phyloP scores from a whole-genome alignment of 2,888 invertebrate genomes.

The Nowickia ferox region DNA sequence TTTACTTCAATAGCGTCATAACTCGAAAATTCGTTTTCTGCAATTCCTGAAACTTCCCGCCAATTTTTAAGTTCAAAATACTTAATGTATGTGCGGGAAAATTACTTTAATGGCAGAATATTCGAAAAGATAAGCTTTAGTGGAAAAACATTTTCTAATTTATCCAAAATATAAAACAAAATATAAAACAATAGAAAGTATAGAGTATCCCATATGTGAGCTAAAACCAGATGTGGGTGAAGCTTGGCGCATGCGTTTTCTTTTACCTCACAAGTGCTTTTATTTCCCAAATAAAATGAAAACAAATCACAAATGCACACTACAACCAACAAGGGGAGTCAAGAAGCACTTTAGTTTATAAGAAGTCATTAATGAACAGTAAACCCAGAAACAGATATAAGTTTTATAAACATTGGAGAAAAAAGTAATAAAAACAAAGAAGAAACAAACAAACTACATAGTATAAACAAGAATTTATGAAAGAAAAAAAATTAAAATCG shows the following conservation, averaged over 20 bases:
- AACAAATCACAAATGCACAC: conserved; percentile 47
- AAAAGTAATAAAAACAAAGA: conserved; percentile 38
- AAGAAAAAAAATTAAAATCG: not conserved
- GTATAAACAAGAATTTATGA: conserved; percentile 27
- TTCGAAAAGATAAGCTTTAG: too few species aligned
- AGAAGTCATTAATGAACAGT: conserved; percentile 54
- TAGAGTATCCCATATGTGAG: conserved; percentile 54
- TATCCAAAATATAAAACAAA: too few species aligned
- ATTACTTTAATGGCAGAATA: too few species aligned
- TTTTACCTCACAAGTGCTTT: conserved; percentile 41
- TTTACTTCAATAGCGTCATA: too few species aligned
- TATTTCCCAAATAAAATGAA: conserved; percentile 42
- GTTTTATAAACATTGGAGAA: conserved; percentile 49
- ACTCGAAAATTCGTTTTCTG: too few species aligned
- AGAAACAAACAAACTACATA: not conserved
- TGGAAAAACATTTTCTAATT: not conserved
- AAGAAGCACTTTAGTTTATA: conserved; percentile 63
- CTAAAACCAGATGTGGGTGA: conserved; percentile 48
- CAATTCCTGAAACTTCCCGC: too few species aligned
- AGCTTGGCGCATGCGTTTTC: conserved; percentile 69
- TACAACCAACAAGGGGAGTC: conserved; percentile 46
- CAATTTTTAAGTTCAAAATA: too few species aligned
- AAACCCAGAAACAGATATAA: conserved; percentile 45
- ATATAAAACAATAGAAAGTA: not conserved
- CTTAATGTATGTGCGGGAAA: too few species aligned